These are phyloP conservation scores for Patella vulgata DNA, from an alignment of 1,140 invertebrate species.

Conservation along the genomic window DNA sequence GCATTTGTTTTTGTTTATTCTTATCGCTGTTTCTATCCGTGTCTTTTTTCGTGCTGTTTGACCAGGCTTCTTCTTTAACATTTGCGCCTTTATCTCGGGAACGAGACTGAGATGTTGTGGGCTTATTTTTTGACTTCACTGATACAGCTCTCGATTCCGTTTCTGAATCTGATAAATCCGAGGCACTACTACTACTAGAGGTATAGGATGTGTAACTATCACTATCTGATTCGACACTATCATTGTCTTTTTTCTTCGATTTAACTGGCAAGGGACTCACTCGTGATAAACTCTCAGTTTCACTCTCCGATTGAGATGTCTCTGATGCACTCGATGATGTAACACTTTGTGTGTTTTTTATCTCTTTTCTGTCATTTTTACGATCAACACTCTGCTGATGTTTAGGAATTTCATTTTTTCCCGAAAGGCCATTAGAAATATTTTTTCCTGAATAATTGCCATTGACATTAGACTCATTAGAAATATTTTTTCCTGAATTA, in stretches of 20 bases:
- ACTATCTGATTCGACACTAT: slow-evolving; percentile 3
- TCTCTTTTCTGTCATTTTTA: too few species aligned
- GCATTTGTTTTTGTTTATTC: not conserved
- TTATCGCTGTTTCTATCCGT: not conserved
- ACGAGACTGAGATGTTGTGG: not conserved
- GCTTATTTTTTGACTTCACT: not conserved
- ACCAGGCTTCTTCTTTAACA: not conserved
- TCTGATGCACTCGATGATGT: not conserved
- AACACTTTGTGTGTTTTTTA: too few species aligned
- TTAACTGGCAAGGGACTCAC: not conserved
- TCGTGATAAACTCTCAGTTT: slow-evolving; percentile 2
- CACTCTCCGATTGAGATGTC: not conserved
- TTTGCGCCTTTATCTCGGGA: not conserved
- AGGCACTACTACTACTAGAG: not conserved
- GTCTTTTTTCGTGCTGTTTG: not conserved
- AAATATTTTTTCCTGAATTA: too few species aligned
- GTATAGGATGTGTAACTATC: too few species aligned
- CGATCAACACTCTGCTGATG: too few species aligned
- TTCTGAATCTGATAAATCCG: slow-evolving; percentile 11
- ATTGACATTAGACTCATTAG: too few species aligned
- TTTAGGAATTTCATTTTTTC: too few species aligned
- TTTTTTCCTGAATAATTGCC: too few species aligned
- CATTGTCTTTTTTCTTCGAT: not conserved
- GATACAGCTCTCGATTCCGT: not conserved
- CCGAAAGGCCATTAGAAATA: too few species aligned